phyloP scores from a whole-genome alignment of 2,113 vertebrate species.

The Neofelis nebulosa region DNA sequence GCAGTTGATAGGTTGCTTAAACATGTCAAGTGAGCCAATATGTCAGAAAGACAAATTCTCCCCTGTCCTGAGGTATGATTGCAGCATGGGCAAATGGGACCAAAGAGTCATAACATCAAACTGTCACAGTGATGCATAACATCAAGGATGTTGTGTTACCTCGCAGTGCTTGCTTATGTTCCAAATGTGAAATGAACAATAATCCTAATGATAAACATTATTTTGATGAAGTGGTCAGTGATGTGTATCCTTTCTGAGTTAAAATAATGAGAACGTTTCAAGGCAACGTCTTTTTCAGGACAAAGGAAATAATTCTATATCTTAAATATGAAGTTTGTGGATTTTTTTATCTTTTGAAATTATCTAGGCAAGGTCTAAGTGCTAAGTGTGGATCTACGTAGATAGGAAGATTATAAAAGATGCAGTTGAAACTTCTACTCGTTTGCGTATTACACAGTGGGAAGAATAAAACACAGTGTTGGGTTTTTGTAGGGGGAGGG shows the following conservation, averaged over 20 bases:
- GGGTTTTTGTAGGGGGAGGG: neutral
- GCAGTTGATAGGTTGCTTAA: neutral
- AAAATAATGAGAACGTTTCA: neutral
- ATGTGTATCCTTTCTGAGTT: neutral
- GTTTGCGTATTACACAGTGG: neutral
- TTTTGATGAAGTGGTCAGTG: neutral
- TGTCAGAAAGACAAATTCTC: conserved; percentile 42
- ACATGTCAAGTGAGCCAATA: neutral
- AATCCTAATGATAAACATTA: neutral
- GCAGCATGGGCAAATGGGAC: neutral
- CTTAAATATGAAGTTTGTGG: neutral
- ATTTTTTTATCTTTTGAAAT: neutral
- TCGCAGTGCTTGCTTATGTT: neutral
- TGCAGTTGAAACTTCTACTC: neutral
- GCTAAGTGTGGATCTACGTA: neutral
- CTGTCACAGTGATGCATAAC: neutral
- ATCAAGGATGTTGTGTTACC: neutral
- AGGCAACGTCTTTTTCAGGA: neutral
- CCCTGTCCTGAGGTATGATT: neutral
- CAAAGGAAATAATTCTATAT: neutral
- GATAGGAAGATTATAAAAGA: neutral
- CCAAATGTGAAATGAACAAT: neutral
- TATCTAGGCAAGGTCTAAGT: neutral
- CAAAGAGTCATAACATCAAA: neutral
- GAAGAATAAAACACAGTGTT: neutral